phyloP scores from a whole-genome alignment of 2,888 invertebrate species.

The Torymus texanus region DNA sequence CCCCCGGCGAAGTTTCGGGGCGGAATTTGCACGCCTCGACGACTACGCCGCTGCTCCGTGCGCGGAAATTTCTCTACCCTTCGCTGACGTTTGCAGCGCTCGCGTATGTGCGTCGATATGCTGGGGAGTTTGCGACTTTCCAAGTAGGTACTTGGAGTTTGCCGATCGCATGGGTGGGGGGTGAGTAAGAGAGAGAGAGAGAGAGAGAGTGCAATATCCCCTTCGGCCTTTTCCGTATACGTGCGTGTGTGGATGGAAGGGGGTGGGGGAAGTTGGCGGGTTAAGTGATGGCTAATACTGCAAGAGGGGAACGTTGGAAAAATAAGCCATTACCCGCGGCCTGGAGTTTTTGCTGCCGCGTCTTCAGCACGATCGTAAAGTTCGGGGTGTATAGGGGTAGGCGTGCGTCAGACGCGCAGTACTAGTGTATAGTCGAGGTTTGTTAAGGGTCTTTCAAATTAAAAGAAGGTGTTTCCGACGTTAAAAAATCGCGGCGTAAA shows the following conservation, averaged over 20 bases:
- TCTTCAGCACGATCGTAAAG: not conserved
- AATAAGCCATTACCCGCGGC: not conserved
- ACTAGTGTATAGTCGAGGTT: no score
- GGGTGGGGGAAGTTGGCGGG: not conserved
- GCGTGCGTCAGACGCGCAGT: no score
- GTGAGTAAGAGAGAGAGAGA: not conserved
- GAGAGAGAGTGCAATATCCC: slow-evolving; percentile 27
- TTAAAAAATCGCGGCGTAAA: no score
- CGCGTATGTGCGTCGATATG: slow-evolving; percentile 26
- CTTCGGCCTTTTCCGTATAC: slow-evolving; percentile 10
- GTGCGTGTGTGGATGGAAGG: not conserved
- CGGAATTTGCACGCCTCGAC: slow-evolving; percentile 40
- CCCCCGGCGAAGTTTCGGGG: slow-evolving; percentile 17
- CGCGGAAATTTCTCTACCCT: slow-evolving; percentile 27
- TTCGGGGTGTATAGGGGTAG: not conserved
- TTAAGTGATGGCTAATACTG: slow-evolving; percentile 43
- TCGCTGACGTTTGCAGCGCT: slow-evolving; percentile 39
- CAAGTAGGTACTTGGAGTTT: slow-evolving; percentile 53
- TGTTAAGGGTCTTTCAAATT: no score
- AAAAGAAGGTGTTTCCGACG: no score
- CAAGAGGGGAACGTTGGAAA: not conserved
- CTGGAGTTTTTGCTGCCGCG: not conserved
- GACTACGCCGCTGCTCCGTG: slow-evolving; percentile 13
- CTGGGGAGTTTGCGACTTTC: slow-evolving; percentile 49
- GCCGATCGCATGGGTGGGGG: slow-evolving; percentile 26